Percentiles rank a stretch among this genome's conserved stretches.
Evolutionary conservation across 2,113 vertebrate species (phyloP).

Genomic region (Lepus timidus): DNA sequence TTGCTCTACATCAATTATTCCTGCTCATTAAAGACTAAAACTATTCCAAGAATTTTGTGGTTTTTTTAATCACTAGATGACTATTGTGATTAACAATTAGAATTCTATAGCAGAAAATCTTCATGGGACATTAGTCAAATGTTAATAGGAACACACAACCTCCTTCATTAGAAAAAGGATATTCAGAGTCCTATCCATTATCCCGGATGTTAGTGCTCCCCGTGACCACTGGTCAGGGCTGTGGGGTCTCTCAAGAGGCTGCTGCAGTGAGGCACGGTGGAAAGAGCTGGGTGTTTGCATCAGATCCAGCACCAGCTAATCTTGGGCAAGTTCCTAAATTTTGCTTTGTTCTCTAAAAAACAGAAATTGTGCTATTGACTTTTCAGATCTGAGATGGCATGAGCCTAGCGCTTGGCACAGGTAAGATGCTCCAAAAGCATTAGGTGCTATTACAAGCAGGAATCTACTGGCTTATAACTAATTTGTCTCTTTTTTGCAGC

Average conservation of each 20-base stretch:
- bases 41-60: neutral
- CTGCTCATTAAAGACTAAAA: neutral
- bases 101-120: constrained; percentile 39
- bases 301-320: neutral
- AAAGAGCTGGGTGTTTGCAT: neutral
- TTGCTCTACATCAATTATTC: neutral
- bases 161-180: neutral
- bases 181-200: neutral
- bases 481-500: neutral
- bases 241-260: neutral
- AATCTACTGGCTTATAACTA: neutral
- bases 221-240: neutral
- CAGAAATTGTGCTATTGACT: neutral
- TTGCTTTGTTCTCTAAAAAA: constrained; percentile 30
- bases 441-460: neutral
- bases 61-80: constrained; percentile 13
- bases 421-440: neutral
- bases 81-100: neutral
- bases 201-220: neutral
- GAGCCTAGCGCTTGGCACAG: neutral
- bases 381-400: constrained; percentile 10
- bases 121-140: neutral
- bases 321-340: neutral
- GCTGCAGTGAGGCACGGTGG: no score
- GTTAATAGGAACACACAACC: neutral